Base-by-base conservation (phyloP, 2,797 vertebrate genomes). In the Enteromius mattozi region DNA sequence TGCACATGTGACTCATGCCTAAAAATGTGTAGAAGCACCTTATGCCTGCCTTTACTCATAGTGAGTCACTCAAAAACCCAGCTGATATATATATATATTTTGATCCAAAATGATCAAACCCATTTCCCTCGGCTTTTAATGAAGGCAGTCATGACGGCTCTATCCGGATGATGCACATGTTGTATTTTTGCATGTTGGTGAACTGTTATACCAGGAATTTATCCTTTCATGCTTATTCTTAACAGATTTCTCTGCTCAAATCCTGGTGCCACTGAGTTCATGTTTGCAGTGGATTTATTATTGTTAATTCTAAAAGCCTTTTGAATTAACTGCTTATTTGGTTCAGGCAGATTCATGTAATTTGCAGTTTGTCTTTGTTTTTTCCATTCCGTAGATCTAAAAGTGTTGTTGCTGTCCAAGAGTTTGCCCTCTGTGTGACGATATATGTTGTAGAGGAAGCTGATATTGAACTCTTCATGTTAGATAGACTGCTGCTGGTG, bases 231-330 rank as follows among this genome's bases (percentile, higher is more conserved):
- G 35, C 14, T 71, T 33, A 81, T 56, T 56, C 66, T 71, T 71
- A 69, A 69, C 47, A 80, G 47, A 70, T 80, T 40, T 54, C 65
- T 42, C 24, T 78, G 9, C 16, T 61, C 59, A 27, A 78, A 13
- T 33, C 40, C 10, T 10, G 35, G 21, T 37, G 33, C 49, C 33
- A 35, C 21, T 37, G 35, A 54, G n/a, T 63, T 78, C 56, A 30
- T 12, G n/a, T 40, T 63, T 78, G 5, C 24, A 17, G 56, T 42
- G 35, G n/a, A 37, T 45, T 61, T 45, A 19, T 45, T 78, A 17
- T 6, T 19, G 12, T 27, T 61, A 3, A 61, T 19, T 61, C 30
- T 8, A 1, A 56, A 76, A 56, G 51, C 74, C 51, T 24, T 76
- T 76, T 37, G 33, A 56, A 37, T 56, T 37, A n/a, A 37, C 49